Evolutionary conservation across 2,888 invertebrate species (phyloP), one percentile per base, ranked within the genome.

Genomic region (Octonoba sinensis): DNA sequence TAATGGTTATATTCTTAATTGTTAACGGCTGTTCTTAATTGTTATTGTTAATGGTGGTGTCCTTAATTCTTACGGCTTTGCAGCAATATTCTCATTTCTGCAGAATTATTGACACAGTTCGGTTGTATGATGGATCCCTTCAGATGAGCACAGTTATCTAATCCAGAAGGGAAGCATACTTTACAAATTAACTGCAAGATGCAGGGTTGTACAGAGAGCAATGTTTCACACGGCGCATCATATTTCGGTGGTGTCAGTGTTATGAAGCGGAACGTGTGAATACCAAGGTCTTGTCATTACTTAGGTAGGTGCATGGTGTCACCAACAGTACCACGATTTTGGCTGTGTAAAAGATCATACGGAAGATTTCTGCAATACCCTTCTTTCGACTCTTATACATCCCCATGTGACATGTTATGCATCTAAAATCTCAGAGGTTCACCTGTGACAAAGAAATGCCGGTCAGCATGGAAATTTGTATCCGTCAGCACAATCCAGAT

Each of bases 191-290:
- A 54, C 18, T 4, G 54, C 22, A 60, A 20, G 60, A 60, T 60
- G 60, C 18, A 20, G 20, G 24, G 60, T 3, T 60, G 22, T 20
- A 11, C 60, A 24, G 22, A 60, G 60, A 60, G 6, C 13, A 20
- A 16, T 60, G 60, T 60, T 16, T 60, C 60, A 24, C 60, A 60
- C 22, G 13, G 22, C 24, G 60, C 20, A 60, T 24, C 60, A 20
- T 27, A 60, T 60, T 60, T 16, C 27, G 20, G 60, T 60, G 22
- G 60, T 60, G 20, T 60, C 27, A 60, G 60, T 16, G 22, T 60
- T 60, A 60, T 60, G 60, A 60, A 24, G 60, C 24, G 60, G 60
- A 16, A 60, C 60, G 20, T 24, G 60, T 12, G 24, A 60, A 27
- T 24, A 60, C 15, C 60, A 60, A 22, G 60, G 22, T 22, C 60